Percentiles rank a stretch among this genome's conserved stretches.
These are phyloP conservation scores for Pachypeltis micranthus DNA, from an alignment of 1,140 invertebrate species.

Conservation along the genomic window DNA sequence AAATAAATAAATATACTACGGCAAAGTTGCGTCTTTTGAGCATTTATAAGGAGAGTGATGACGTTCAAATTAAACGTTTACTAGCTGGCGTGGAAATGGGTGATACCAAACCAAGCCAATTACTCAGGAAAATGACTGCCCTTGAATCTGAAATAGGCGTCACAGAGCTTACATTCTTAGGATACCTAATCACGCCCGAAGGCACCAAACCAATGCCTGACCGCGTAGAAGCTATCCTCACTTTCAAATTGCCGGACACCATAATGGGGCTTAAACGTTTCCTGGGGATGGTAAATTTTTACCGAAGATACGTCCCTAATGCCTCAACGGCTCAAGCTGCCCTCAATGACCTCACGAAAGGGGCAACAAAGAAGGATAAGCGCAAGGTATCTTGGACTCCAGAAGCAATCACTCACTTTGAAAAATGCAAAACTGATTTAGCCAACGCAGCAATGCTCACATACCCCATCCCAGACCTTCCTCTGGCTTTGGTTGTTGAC, in stretches of 20 bases:
- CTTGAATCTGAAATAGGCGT: constrained; percentile 28
- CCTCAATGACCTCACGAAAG: constrained; percentile 19
- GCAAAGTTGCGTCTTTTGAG: not conserved
- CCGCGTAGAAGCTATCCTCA: not conserved
- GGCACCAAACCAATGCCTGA: constrained; percentile 8
- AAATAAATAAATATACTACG: constrained; percentile 9
- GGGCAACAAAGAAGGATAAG: constrained; percentile 24
- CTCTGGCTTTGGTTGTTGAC: constrained; percentile 4
- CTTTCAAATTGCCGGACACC: not conserved
- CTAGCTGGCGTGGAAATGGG: not conserved
- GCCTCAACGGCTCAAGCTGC: constrained; percentile 17
- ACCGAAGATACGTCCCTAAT: constrained; percentile 7
- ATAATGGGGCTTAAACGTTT: not conserved
- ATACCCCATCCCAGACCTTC: constrained; percentile 1
- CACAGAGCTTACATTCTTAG: constrained; percentile 26
- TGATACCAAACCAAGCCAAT: not conserved
- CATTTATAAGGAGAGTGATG: no score
- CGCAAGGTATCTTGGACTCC: constrained; percentile 18
- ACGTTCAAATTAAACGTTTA: no score
- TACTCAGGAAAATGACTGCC: constrained; percentile 21
- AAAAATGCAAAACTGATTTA: constrained; percentile 19
- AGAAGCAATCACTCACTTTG: constrained; percentile 11
- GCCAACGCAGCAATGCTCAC: constrained; percentile 16
- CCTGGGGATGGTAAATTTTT: constrained; percentile 20
- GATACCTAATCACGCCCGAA: constrained; percentile 18